Base-by-base conservation (phyloP, 2,888 invertebrate genomes). In the Torymus auratus region DNA sequence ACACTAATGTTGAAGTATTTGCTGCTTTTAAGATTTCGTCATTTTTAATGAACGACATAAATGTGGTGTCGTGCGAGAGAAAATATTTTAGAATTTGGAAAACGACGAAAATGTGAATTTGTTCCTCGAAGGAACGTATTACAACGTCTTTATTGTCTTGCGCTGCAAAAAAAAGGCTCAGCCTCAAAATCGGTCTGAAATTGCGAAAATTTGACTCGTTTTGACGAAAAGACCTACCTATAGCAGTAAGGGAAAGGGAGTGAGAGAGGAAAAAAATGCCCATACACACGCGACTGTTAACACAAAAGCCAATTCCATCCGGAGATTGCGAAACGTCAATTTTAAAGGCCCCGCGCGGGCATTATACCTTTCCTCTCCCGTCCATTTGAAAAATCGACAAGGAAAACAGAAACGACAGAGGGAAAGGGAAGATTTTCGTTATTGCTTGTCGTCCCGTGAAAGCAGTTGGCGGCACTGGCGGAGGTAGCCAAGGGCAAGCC, bases 271-370 rank as follows among this genome's bases (percentile, higher is more conserved):
- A 58, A 14, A 60, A 71, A 71, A 53, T n/a, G 17, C 12, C 13
- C 20, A 28, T 50, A n/a, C 62, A 76, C 69, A 76, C 28, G n/a
- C 28, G 28, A 5, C 62, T 58, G 70, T 77, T 77, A 77, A 77
- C 77, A 70, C 77, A 70, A 70, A 77, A 70, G 64, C 58, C 67
- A 78, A 72, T 78, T 78, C 61, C 72, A 72, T 67, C 55, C 55
- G 61, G 55, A 78, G 78, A 72, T 78, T 78, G 78, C n/a, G 28
- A 78, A 78, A 78, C 72, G 72, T 78, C 78, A 78, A 78, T 78
- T 78, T 78, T 78, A 72, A 72, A 78, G 41, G 41, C 15, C 69
- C 41, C 28, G 28, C 28, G 60, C 28, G 28, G 0, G 60, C 65
- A 55, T 72, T 72, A 60, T 55, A 23, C 65, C 14, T 11, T 13